Percentiles rank a stretch among this genome's conserved stretches.
Evolutionary conservation across 2,113 vertebrate genomes (phyloP).

Genomic region (Ginglymostoma cirratum): DNA sequence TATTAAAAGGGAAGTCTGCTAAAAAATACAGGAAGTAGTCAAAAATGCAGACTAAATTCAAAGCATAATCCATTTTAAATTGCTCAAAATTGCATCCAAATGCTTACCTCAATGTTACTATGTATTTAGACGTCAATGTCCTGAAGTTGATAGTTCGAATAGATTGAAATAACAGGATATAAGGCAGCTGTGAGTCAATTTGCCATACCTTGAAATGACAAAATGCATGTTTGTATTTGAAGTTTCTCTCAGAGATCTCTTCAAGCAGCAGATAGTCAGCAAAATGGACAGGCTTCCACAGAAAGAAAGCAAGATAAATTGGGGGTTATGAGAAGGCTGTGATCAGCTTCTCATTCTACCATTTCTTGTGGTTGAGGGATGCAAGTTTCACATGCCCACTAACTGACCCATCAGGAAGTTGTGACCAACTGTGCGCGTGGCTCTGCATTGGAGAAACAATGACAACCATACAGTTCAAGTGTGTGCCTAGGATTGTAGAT

Average conservation of each 20-base stretch:
- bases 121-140: neutral
- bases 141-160: neutral
- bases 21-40: neutral
- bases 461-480: neutral
- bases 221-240: neutral
- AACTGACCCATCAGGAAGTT: neutral
- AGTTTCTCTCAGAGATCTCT: neutral
- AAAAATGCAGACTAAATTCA: neutral
- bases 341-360: neutral
- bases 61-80: neutral
- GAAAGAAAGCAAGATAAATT: neutral
- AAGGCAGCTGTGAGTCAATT: neutral
- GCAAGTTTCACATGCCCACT: neutral
- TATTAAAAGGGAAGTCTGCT: neutral
- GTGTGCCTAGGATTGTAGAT: neutral
- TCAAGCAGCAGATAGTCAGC: neutral
- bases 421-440: neutral
- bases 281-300: neutral
- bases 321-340: neutral
- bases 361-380: neutral
- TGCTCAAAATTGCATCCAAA: neutral
- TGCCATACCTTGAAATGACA: neutral
- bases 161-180: neutral
- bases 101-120: neutral
- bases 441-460: neutral